These are phyloP conservation scores for Enteromius mattozi DNA, from an alignment of 2,797 vertebrate genomes.

Conservation along the genomic window DNA sequence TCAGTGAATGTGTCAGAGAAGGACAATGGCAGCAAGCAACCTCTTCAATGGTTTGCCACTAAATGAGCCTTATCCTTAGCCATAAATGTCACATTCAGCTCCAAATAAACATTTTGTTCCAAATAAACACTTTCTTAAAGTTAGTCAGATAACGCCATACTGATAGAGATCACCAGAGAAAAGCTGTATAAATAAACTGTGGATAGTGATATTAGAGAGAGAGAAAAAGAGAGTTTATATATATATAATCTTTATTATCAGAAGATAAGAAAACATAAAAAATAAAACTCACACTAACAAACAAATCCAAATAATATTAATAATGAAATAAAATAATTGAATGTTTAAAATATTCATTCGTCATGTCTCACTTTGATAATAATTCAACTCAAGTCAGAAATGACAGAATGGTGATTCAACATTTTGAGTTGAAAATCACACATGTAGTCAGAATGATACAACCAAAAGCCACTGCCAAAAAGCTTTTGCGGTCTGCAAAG, in stretches of 20 bases:
- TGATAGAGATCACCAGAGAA: slow-evolving; percentile 55
- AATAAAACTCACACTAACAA: not conserved
- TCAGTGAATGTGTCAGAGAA: slow-evolving; percentile 66
- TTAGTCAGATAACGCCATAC: slow-evolving; percentile 50
- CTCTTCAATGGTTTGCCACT: slow-evolving; percentile 52
- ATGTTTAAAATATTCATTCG: no score
- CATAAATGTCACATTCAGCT: slow-evolving; percentile 46
- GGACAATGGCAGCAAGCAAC: slow-evolving; percentile 53
- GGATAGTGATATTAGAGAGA: slow-evolving; percentile 45
- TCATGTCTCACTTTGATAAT: slow-evolving; percentile 56
- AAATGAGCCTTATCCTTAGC: slow-evolving; percentile 50
- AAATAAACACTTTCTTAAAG: slow-evolving; percentile 58
- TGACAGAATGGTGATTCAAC: slow-evolving; percentile 28
- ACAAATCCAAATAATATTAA: not conserved
- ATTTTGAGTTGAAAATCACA: slow-evolving; percentile 35
- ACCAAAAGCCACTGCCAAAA: slow-evolving; percentile 66
- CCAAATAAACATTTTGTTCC: slow-evolving; percentile 55
- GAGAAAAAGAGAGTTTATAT: not conserved
- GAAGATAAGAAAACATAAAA: not conserved
- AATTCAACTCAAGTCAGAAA: slow-evolving; percentile 61
- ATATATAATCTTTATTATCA: not conserved
- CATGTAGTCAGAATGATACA: slow-evolving; percentile 55
- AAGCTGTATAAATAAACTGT: slow-evolving; percentile 48
- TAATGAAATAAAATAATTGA: not conserved
- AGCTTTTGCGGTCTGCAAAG: slow-evolving; percentile 62